Evolutionary conservation across 2,888 invertebrate genomes (phyloP), one percentile per base, ranked within the genome.

Genomic region (Pandemis heparana): DNA sequence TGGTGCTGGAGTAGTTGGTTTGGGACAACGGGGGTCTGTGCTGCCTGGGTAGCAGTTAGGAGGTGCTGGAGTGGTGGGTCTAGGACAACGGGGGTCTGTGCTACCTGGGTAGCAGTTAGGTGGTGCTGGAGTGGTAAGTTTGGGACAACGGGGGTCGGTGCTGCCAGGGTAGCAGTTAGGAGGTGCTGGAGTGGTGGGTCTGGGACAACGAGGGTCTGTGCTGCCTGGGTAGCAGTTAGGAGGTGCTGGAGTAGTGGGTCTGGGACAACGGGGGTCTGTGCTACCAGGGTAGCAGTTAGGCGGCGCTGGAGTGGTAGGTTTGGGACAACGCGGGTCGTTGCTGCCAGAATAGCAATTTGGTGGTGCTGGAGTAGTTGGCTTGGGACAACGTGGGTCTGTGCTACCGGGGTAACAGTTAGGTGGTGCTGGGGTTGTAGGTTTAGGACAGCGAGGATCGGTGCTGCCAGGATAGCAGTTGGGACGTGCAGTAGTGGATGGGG

Each of bases 81-180:
- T 79, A 23, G 82, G 83, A 66, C 84, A 83, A 0, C 76, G 59
- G 0, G 76, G 75, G 14, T 80, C 79, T 0, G 63, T 77, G n/a
- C 70, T 63, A 16, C 76, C 76, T n/a, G 77, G 75, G 69, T 68
- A 77, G 71, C 77, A 72, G 77, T 78, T 70, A 77, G 84, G 76
- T 82, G 81, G 14, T 65, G 73, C 6, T 75, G 78, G 64, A 77
- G 82, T 71, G 79, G 83, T 78, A n/a, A 85, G 80, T 74, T 75
- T 77, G 5, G 85, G 82, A 71, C 89, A 89, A 9, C 83, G 65
- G 2, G 87, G 84, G 71, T 87, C 85, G 12, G 74, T 79, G 8
- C 79, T 79, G 16, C 86, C 87, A 12, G 83, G 84, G 60, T 81
- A 83, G 71, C 85, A 85, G 0, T 77, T 71, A 79, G 84, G 76